Conservation (phyloP, 2,797 vertebrate species). For the Perodicticus potto region DNA sequence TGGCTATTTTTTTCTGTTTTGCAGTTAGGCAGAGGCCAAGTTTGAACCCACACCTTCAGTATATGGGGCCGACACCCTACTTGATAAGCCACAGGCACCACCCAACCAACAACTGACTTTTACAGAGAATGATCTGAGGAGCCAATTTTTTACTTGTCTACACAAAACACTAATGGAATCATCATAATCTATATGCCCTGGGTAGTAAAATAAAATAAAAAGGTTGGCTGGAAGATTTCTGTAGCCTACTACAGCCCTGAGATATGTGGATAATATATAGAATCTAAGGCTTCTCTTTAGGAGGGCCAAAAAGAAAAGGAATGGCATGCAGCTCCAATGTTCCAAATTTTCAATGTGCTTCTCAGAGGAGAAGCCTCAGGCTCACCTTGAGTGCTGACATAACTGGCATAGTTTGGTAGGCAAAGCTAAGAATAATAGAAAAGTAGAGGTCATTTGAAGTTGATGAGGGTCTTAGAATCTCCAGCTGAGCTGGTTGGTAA, state of each 20-base stretch:
- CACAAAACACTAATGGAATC: neutral
- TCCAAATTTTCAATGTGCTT: neutral
- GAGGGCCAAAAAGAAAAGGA: neutral
- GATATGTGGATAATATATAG: neutral
- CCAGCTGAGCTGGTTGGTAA: neutral
- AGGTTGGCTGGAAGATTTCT: neutral
- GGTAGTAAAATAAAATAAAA: neutral
- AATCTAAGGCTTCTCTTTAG: neutral
- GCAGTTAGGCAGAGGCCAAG: too few relatives aligned
- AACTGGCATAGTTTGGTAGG: neutral
- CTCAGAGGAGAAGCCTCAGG: neutral
- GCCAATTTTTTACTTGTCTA: neutral
- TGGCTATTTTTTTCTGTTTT: too few relatives aligned
- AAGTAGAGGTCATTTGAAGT: neutral
- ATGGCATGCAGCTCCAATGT: neutral
- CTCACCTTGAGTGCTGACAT: neutral
- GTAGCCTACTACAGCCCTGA: neutral
- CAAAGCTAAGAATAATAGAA: neutral
- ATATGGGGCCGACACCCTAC: too few relatives aligned
- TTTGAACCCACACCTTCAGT: too few relatives aligned
- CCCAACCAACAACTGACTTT: neutral
- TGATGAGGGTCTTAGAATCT: neutral
- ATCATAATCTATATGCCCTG: neutral
- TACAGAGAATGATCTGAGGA: neutral
- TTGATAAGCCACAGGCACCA: too few relatives aligned